phyloP scores from a whole-genome alignment of 92 coral and sea anemone genomes.

The Pocillopora meandrina region DNA sequence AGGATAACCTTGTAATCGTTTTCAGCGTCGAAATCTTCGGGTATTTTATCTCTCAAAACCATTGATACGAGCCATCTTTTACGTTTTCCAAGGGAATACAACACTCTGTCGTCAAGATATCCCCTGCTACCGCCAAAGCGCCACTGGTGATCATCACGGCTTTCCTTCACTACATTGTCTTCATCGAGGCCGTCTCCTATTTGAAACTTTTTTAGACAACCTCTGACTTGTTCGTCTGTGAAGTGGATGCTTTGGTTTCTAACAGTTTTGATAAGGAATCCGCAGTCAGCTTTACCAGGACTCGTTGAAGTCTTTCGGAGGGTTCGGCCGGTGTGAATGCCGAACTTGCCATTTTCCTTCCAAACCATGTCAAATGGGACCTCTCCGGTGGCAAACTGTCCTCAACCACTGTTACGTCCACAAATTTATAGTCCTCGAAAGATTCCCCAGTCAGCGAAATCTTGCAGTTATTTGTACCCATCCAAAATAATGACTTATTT shows the following conservation, averaged over 20 bases:
- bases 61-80: slow-evolving; percentile 72
- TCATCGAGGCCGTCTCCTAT: slow-evolving; percentile 45
- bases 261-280: slow-evolving; percentile 48
- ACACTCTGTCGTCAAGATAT: slow-evolving; percentile 18
- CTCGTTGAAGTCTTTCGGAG: slow-evolving; percentile 49
- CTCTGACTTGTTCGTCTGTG: slow-evolving; percentile 31
- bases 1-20: slow-evolving; percentile 38
- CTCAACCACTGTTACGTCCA: background rate
- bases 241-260: slow-evolving; percentile 10
- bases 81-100: slow-evolving; percentile 66
- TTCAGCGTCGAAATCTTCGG: slow-evolving; percentile 30
- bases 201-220: slow-evolving; percentile 33
- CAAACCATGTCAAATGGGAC: slow-evolving; percentile 57
- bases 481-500: background rate
- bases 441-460: slow-evolving; percentile 8
- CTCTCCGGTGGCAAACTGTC: slow-evolving; percentile 4
- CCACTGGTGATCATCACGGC: slow-evolving; percentile 24
- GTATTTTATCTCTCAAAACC: slow-evolving; percentile 48
- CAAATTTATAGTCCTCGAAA: slow-evolving; percentile 2
- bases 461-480: background rate
- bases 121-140: slow-evolving; percentile 21
- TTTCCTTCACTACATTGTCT: slow-evolving; percentile 37
- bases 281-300: slow-evolving; percentile 11
- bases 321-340: slow-evolving; percentile 75
- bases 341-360: slow-evolving; percentile 72